Base-by-base conservation (phyloP, 2,113 vertebrate genomes). In the Fregetta grallaria region DNA sequence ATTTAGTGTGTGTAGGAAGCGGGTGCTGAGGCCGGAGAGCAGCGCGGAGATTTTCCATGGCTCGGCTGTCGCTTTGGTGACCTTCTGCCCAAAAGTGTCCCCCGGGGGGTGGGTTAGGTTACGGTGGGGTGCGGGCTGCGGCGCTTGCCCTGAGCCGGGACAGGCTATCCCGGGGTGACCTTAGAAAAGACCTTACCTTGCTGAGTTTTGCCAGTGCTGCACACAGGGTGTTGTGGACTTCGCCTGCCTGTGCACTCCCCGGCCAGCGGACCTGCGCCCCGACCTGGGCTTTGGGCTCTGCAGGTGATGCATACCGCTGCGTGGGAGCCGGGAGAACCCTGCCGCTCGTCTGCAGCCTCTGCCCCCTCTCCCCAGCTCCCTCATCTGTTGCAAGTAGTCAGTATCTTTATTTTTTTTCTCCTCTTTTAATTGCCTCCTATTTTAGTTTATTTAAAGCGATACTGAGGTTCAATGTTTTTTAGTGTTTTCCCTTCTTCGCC, bases 21-120 rank as follows among this genome's bases (percentile, higher is more conserved):
- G 2, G 49, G 13, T 38, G 38, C 82, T 59, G 83, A 13, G 86
- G 55, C 68, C 0, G 0, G 19, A 62, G 75, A 20, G 29, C 78
- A 49, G 59, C 0, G 0, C 1, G 3, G 42, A 91, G 42, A 16
- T 74, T 88, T 68, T 74, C 29, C 2, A 7, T 4, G 25, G n/a
- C 42, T 59, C 0, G 2, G 10, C 20, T 0, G 45, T 66, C 8
- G 3, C 52, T 80, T 16, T 0, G 0, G 18, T 50, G 59, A 2
- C 32, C 38, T 59, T 34, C 14, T 73, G 47, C 49, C 71, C 78
- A 36, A 6, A 76, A 34, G 34, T 30, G 47, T 55, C 21, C 53
- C 12, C 25, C 9, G 80, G 63, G 49, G 7, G 86, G 15, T 2
- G 6, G 49, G 22, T 27, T 21, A 4, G 27, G 44, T n/a, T 45